Base-by-base conservation (phyloP, 2,888 invertebrate species). In the Rugalucina vietnamica region DNA sequence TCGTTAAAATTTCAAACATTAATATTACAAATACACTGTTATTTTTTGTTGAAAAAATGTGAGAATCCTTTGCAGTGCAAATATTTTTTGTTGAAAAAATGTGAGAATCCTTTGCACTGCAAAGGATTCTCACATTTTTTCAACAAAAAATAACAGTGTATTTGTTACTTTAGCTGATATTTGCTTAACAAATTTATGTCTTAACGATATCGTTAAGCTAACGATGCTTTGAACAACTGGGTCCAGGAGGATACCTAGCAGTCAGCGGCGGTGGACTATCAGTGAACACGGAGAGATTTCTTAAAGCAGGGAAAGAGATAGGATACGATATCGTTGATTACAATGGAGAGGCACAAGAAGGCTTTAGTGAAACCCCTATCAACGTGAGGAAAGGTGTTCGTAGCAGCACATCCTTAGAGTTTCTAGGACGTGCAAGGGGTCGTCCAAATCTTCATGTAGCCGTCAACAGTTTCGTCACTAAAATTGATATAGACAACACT, bases 241-340 rank as follows among this genome's bases (percentile, higher is more conserved):
- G n/a, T n/a, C n/a, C n/a, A n/a, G 87, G 87, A 27, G 94, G 94
- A 12, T 91, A 91, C 4, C 29, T 93, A 81, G 83, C 82, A 27
- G 91, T 94, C 29, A 90, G 87, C n/a, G 84, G 91, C 60, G 89
- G 90, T 36, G 77, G 77, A 12, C 81, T 81, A 8, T 91, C 92
- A n/a, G 84, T 85, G 14, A 81, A 93, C 10, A 86, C 86, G 1
- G 88, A 91, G 32, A 88, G 88, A 34, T 90, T 93, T 82, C 72
- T 93, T 8, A 92, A 96, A 75, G 97, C 97, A 60, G 96, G 96
- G 12, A 93, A 95, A 91, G 96, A 96, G 94, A 94, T 97, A 91
- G 96, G 96, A 50, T 96, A 96, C 92, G 88, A 94, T 36, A n/a
- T n/a, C 8, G 14, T 39, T 10, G 74, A 74, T 43, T 74, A 74